Conservation (phyloP, 2,797 vertebrate species). For the Eupleurogrammus muticus region DNA sequence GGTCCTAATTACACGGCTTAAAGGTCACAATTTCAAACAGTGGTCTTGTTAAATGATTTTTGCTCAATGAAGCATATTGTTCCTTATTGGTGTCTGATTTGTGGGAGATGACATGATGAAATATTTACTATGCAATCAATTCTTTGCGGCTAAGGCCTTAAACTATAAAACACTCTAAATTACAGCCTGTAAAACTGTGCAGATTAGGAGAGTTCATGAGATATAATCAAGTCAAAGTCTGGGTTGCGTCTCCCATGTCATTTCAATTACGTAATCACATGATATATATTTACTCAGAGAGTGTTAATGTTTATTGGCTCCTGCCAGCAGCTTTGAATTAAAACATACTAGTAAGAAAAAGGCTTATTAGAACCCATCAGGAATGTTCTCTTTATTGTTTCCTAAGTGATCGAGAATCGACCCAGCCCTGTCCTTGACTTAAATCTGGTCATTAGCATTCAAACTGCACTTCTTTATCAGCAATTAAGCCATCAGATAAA, state of each 20-base stretch:
- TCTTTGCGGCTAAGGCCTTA: not conserved
- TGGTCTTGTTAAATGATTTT: not conserved
- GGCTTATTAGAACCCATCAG: conserved; percentile 16
- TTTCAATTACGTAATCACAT: not conserved
- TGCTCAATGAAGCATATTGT: not conserved
- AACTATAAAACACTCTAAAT: conserved; percentile 10
- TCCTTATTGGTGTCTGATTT: not conserved
- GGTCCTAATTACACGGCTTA: not conserved
- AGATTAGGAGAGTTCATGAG: not conserved
- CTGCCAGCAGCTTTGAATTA: conserved; percentile 37
- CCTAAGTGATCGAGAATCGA: conserved; percentile 40
- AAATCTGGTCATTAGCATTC: conserved; percentile 68
- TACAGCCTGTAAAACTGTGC: not conserved
- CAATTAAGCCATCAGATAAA: conserved; percentile 77
- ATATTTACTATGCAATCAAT: not conserved
- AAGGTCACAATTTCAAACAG: not conserved
- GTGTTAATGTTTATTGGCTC: conserved; percentile 23
- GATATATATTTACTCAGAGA: conserved; percentile 27
- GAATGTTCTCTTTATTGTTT: conserved; percentile 39
- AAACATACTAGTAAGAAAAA: not conserved
- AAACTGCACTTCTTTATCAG: conserved; percentile 62
- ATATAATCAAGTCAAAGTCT: conserved; percentile 11
- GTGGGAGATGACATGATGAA: conserved; percentile 5
- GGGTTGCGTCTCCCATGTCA: conserved; percentile 3
- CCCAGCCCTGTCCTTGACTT: conserved; percentile 57